Conservation (phyloP, 2,113 vertebrate genomes). For the Tretioscincus oriximinensis region DNA sequence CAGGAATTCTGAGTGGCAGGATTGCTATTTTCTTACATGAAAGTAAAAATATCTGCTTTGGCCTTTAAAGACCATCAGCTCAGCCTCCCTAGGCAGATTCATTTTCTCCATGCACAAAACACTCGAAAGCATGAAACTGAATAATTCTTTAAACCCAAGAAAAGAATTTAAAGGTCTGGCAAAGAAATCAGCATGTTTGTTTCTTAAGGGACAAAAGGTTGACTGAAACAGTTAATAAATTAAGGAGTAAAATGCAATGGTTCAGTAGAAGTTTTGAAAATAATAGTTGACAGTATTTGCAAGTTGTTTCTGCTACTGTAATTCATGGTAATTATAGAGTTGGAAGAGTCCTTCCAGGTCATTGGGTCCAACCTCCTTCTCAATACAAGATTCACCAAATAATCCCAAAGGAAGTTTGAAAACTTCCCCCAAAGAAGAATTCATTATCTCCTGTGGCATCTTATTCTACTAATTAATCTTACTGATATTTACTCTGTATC, state of each 20-base stretch:
- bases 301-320: not conserved
- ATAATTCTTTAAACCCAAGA: constrained; percentile 53
- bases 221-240: constrained; percentile 27
- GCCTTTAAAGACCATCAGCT: constrained; percentile 34
- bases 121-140: constrained; percentile 44
- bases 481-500: too few relatives aligned
- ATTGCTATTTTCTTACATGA: constrained; percentile 44
- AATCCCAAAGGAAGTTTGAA: too few relatives aligned
- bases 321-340: not conserved
- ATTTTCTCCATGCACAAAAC: constrained; percentile 43
- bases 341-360: too few relatives aligned
- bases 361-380: too few relatives aligned
- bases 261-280: not conserved
- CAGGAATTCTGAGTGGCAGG: constrained; percentile 34
- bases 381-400: too few relatives aligned
- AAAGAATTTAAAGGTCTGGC: constrained; percentile 34
- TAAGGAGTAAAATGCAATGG: not conserved
- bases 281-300: not conserved
- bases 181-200: constrained; percentile 29
- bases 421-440: too few relatives aligned
- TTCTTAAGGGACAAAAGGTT: constrained; percentile 22
- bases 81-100: constrained; percentile 12
- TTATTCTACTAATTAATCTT: too few relatives aligned
- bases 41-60: constrained; percentile 42
- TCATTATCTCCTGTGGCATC: too few relatives aligned